Conservation (phyloP, 2,113 vertebrate genomes). For the Urocynchramus pylzowi region DNA sequence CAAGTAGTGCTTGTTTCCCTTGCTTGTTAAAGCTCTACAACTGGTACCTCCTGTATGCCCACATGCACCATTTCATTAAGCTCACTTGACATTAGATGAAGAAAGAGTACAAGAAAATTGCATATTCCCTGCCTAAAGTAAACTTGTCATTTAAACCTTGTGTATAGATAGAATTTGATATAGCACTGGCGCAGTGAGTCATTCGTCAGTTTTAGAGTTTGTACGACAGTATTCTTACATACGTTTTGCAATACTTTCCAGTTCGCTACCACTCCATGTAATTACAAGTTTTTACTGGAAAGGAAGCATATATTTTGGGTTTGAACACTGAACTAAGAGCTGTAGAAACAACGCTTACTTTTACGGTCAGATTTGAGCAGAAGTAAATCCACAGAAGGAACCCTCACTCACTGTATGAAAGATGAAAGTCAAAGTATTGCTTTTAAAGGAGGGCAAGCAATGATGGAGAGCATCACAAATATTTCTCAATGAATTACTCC, state of each 20-base stretch:
- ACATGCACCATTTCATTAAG: constrained; percentile 51
- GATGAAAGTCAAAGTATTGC: not conserved
- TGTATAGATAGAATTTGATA: constrained; percentile 63
- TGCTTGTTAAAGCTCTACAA: constrained; percentile 35
- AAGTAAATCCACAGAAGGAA: not conserved
- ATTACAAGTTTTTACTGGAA: constrained; percentile 50
- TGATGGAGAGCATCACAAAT: not conserved
- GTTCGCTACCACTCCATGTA: constrained; percentile 43
- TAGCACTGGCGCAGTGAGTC: constrained; percentile 30
- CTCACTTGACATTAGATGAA: constrained; percentile 53
- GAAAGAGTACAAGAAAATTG: constrained; percentile 63
- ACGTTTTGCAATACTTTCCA: constrained; percentile 64
- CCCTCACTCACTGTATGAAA: not conserved
- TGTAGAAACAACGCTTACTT: not conserved
- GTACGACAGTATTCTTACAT: constrained; percentile 60
- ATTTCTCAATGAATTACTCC: not conserved
- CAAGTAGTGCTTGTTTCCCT: not conserved
- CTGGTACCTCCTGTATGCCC: constrained; percentile 53
- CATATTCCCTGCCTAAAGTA: constrained; percentile 62
- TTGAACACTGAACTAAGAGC: not conserved
- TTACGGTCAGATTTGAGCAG: not conserved
- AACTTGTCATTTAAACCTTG: constrained; percentile 64
- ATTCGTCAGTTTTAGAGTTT: constrained; percentile 60
- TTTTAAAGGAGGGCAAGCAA: not conserved
- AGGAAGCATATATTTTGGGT: constrained; percentile 26